Evolutionary conservation across 1,140 invertebrate genomes (phyloP).

Genomic region (Musca domestica): DNA sequence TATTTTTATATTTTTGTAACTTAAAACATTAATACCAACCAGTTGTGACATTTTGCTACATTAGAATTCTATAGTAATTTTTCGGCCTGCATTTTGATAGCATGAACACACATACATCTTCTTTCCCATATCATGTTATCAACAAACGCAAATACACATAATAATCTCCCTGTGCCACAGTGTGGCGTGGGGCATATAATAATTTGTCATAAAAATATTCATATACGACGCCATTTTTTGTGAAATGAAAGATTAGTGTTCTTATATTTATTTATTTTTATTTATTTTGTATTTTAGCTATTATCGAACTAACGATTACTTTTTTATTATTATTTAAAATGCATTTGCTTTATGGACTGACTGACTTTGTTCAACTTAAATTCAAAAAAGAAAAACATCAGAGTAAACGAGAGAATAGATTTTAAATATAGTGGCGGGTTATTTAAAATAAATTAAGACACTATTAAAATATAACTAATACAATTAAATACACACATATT

Average conservation of each 20-base stretch:
- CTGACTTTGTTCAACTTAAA: conserved; percentile 27
- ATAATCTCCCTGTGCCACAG: too few species aligned
- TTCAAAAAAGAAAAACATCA: conserved; percentile 21
- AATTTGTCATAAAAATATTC: too few species aligned
- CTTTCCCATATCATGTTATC: too few species aligned
- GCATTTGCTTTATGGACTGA: conserved; percentile 25
- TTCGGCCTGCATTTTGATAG: too few species aligned
- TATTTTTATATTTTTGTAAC: too few species aligned
- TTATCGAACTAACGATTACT: conserved; percentile 13
- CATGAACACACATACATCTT: too few species aligned
- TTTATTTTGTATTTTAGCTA: conserved; percentile 10
- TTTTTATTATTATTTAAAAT: conserved; percentile 26
- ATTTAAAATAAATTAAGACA: conserved; percentile 23
- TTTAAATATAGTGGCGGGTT: conserved; percentile 14
- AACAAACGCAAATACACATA: too few species aligned
- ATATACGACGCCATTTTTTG: too few species aligned
- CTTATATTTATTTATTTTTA: conserved; percentile 12
- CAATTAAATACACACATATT: conserved; percentile 7
- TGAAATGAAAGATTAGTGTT: neutral
- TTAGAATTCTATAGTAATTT: too few species aligned
- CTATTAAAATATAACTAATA: neutral
- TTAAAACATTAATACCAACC: too few species aligned
- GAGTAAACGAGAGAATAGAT: neutral
- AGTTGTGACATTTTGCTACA: too few species aligned
- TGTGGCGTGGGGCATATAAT: too few species aligned